A percentile compares a stretch with the other conserved stretches of the same genome.
These are phyloP conservation scores for Magallana gigas DNA, from an alignment of 1,140 invertebrate genomes.

Conservation along the genomic window DNA sequence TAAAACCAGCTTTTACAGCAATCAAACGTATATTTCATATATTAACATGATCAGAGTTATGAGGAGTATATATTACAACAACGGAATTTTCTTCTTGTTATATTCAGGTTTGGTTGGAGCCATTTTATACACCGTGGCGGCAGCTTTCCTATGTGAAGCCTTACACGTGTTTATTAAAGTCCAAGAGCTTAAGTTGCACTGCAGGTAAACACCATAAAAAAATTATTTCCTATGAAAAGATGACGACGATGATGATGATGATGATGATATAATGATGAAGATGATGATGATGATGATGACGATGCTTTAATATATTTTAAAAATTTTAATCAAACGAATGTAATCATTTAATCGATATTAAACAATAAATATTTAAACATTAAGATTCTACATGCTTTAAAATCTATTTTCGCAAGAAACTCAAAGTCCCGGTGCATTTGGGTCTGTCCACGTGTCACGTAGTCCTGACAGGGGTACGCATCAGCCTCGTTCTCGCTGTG, in stretches of 20 bases:
- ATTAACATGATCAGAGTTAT: background rate
- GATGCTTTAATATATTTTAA: too few relatives aligned
- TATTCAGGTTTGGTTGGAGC: background rate
- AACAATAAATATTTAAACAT: background rate
- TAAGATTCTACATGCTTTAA: background rate
- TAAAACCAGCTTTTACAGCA: background rate
- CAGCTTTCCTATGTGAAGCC: background rate
- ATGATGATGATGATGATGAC: background rate
- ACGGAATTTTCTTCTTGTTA: background rate
- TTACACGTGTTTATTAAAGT: background rate
- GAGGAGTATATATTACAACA: background rate
- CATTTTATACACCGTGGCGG: background rate
- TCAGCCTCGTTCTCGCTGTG: slow-evolving; percentile 6
- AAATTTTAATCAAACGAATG: too few relatives aligned
- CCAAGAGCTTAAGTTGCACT: background rate
- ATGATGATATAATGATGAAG: background rate
- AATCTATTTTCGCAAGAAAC: background rate
- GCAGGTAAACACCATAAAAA: background rate
- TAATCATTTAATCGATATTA: too few relatives aligned
- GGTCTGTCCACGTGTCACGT: background rate
- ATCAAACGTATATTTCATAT: background rate
- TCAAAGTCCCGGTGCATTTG: background rate
- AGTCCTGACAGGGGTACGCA: background rate
- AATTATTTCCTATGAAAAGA: background rate
- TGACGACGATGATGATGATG: background rate